Percentiles rank a stretch among this genome's conserved stretches.
Evolutionary conservation across 1,140 invertebrate genomes (phyloP).

Genomic region (Sipha flava): DNA sequence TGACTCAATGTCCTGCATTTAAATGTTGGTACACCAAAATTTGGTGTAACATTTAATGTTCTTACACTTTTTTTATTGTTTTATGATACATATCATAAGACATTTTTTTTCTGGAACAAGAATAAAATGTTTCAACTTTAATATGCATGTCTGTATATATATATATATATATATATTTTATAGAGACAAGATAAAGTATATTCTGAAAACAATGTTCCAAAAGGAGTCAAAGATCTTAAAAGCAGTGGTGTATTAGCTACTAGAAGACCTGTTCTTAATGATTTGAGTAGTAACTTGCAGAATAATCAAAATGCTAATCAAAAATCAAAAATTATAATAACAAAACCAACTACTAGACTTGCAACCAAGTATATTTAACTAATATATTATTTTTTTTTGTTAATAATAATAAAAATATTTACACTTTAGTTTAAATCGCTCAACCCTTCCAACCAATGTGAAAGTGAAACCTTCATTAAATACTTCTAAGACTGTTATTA

Average conservation of each 20-base stretch:
- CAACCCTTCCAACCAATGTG: not conserved
- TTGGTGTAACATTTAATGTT: no score
- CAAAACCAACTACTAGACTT: constrained; percentile 17
- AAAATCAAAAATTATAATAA: not conserved
- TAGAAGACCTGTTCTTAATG: constrained; percentile 13
- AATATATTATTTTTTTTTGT: not conserved
- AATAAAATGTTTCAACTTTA: no score
- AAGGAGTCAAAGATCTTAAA: not conserved
- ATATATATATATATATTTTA: not conserved
- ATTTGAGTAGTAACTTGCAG: constrained; percentile 7
- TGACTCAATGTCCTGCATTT: no score
- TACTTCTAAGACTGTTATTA: not conserved
- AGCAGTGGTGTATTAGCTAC: not conserved
- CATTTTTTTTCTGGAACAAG: no score
- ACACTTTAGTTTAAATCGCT: constrained; percentile 1
- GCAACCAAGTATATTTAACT: not conserved
- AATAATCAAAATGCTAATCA: constrained; percentile 2
- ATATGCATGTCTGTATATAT: no score
- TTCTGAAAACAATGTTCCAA: constrained; percentile 1
- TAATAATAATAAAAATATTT: not conserved
- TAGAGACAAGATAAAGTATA: constrained; percentile 6
- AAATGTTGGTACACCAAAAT: no score
- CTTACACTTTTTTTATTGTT: no score
- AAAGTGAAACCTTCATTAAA: not conserved
- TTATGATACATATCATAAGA: no score